Evolutionary conservation across 2,888 invertebrate species (phyloP), one percentile per base, ranked within the genome.

Genomic region (Heliconius ismenius): DNA sequence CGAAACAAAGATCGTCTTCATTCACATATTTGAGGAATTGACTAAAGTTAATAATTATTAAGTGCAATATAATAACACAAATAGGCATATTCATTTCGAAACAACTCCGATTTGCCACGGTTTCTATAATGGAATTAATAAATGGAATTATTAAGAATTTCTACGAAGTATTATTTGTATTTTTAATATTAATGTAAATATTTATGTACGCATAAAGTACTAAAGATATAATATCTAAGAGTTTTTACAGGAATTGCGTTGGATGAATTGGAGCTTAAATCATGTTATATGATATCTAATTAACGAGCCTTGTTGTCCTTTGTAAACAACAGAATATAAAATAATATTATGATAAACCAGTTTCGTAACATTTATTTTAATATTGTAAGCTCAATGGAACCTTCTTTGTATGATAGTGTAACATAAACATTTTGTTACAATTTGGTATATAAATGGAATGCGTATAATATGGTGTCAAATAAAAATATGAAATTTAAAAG

Each of bases 401-500:
- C 67, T 69, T 75, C 26, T 72, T 78, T 73, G 68, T 76, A 49
- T 68, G 68, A 73, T 73, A 76, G 68, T 43, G 58, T 49, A 83
- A 83, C 79, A 86, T 89, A 83, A 85, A 86, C 93, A 93, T 94
- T 94, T 94, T 94, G 93, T 94, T 94, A 93, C 93, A 93, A 93
- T 92, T 90, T 91, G 93, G 91, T 89, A 88, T 92, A 86, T 89
- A 89, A 88, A 89, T 90, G 90, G 90, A 92, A 86, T 91, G 88
- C 91, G 91, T 92, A 91, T 90, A 88, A 89, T 91, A 92, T 90
- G 89, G 90, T 92, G 93, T 94, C 92, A 85, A 93, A 93, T 94
- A 94, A 93, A 84, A 76, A 82, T 82, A 82, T 83, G 80, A 82
- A 83, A 82, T 74, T 79, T 76, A 72, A 68, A 60, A n/a, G 60